phyloP scores from a whole-genome alignment of 2,888 invertebrate genomes.

The Eremobia ochroleuca region DNA sequence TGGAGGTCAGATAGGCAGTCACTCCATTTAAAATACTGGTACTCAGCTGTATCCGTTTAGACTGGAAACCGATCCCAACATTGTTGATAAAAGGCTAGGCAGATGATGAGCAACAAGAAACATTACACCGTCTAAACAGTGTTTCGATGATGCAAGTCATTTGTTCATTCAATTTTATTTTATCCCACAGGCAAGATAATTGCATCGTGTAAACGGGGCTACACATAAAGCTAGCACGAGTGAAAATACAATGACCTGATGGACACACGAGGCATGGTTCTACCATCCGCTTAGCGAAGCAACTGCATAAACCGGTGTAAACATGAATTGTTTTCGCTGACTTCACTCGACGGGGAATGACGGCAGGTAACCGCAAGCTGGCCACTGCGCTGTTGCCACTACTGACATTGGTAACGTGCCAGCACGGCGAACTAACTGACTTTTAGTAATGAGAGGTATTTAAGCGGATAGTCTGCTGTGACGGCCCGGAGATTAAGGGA shows the following conservation, averaged over 20 bases:
- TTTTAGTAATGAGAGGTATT: slow-evolving; percentile 45
- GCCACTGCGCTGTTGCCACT: slow-evolving; percentile 9
- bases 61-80: no score
- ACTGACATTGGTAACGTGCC: slow-evolving; percentile 39
- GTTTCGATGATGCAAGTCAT: not conserved
- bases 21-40: no score
- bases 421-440: slow-evolving; percentile 25
- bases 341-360: slow-evolving; percentile 28
- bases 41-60: no score
- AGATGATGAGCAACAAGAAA: no score
- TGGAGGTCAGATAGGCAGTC: no score
- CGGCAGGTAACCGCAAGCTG: slow-evolving; percentile 46
- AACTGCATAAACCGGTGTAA: not conserved
- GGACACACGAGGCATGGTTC: not conserved
- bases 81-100: no score
- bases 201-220: not conserved
- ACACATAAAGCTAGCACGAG: not conserved
- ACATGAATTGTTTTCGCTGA: slow-evolving; percentile 42
- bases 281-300: not conserved
- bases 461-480: slow-evolving; percentile 5
- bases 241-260: not conserved
- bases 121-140: not conserved
- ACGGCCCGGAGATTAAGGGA: slow-evolving; percentile 18
- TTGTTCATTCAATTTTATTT: not conserved
- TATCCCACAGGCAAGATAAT: no score